These are phyloP conservation scores for Macrotis lagotis DNA, from an alignment of 2,113 vertebrate species.

Conservation along the genomic window DNA sequence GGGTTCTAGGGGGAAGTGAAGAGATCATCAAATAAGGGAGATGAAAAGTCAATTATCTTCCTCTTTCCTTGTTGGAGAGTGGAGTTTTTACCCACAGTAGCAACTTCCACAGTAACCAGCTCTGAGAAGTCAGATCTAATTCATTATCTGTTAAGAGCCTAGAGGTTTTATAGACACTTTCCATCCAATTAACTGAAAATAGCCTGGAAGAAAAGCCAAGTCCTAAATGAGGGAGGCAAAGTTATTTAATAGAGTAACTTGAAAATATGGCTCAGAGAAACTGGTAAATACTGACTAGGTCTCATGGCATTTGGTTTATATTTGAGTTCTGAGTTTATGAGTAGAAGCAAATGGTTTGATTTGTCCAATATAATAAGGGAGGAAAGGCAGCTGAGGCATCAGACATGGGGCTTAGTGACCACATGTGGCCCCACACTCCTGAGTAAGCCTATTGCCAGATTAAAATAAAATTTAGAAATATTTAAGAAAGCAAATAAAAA, in stretches of 20 bases:
- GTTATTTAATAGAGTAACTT: not conserved
- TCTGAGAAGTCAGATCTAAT: not conserved
- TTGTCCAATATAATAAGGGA: not conserved
- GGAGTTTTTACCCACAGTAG: not conserved
- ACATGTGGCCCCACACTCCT: not conserved
- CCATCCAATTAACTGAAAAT: not conserved
- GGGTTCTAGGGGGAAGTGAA: not conserved
- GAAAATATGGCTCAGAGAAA: not conserved
- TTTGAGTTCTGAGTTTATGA: not conserved
- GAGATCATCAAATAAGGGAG: not conserved
- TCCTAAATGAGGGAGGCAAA: not conserved
- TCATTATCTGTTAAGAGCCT: not conserved
- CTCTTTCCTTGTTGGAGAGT: not conserved
- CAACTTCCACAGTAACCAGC: not conserved
- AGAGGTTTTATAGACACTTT: not conserved
- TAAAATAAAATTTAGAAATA: not conserved
- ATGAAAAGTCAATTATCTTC: not conserved
- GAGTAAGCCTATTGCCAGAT: not conserved
- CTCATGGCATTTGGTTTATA: not conserved
- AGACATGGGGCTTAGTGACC: not conserved
- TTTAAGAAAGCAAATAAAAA: not conserved
- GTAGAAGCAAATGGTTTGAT: not conserved
- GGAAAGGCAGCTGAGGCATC: not conserved
- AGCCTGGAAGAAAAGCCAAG: not conserved
- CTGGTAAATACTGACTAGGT: not conserved